Conservation (phyloP, 2,113 vertebrate species). For the Xenopus laevis region DNA sequence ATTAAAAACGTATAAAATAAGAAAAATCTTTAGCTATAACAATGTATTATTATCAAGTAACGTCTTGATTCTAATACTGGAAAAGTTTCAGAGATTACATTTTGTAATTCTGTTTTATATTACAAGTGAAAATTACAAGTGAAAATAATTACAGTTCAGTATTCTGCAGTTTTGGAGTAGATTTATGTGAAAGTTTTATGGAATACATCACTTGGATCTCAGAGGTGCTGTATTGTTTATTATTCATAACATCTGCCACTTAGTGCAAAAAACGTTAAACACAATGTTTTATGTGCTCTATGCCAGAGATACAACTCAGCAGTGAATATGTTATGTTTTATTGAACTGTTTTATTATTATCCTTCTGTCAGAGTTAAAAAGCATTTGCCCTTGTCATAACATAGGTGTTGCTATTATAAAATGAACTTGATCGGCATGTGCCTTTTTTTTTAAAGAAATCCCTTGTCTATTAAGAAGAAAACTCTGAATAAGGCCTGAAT, state of each 20-base stretch:
- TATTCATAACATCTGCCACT: slow-evolving; percentile 69
- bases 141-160: slow-evolving; percentile 49
- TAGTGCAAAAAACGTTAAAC: slow-evolving; percentile 58
- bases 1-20: too few species aligned
- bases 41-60: slow-evolving; percentile 14
- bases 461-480: too few species aligned
- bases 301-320: slow-evolving; percentile 55
- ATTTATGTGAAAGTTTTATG: slow-evolving; percentile 65
- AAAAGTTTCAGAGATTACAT: slow-evolving; percentile 23
- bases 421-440: too few species aligned
- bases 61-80: not conserved
- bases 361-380: slow-evolving; percentile 35
- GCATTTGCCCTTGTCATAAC: slow-evolving; percentile 10
- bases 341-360: slow-evolving; percentile 44
- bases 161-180: slow-evolving; percentile 53
- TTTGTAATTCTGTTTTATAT: slow-evolving; percentile 38
- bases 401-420: too few species aligned
- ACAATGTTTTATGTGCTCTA: slow-evolving; percentile 62
- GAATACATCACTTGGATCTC: slow-evolving; percentile 58
- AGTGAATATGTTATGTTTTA: slow-evolving; percentile 55
- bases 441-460: too few species aligned
- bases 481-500: too few species aligned
- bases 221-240: slow-evolving; percentile 59
- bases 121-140: slow-evolving; percentile 40
- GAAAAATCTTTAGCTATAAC: too few species aligned